Conservation (phyloP, 2,797 vertebrate species). For the Okamejei kenojei region DNA sequence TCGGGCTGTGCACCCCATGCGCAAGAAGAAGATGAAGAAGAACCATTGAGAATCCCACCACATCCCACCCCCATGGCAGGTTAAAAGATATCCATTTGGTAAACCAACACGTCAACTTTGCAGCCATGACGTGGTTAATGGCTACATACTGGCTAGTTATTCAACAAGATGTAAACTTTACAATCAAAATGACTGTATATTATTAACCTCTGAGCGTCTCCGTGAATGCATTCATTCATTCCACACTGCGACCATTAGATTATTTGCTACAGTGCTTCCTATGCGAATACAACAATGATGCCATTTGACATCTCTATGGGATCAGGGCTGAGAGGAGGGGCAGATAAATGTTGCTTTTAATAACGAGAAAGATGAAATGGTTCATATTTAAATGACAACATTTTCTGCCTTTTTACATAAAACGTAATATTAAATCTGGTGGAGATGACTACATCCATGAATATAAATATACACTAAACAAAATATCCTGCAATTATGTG, state of each 20-base stretch:
- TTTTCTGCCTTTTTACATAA: background rate
- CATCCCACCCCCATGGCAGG: too few relatives aligned
- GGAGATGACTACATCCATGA: background rate
- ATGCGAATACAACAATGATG: background rate
- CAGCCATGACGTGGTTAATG: conserved; percentile 16
- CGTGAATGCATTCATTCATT: background rate
- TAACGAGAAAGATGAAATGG: background rate
- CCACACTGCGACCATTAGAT: background rate
- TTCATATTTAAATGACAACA: background rate
- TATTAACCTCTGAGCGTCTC: background rate
- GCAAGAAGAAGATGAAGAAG: too few relatives aligned
- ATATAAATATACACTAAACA: conserved; percentile 1
- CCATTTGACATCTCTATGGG: conserved; percentile 11
- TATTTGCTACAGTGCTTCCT: conserved; percentile 12
- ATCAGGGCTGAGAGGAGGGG: background rate
- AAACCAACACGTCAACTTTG: background rate
- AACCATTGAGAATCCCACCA: too few relatives aligned
- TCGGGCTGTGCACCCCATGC: too few relatives aligned
- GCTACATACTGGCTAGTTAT: background rate
- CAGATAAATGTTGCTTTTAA: background rate
- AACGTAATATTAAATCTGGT: background rate
- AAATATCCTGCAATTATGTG: conserved; percentile 30
- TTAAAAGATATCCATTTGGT: background rate
- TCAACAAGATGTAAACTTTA: background rate
- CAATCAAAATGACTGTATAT: background rate